Evolutionary conservation across 1,140 invertebrate species (phyloP), one percentile per base, ranked within the genome.

Genomic region (Drosophila auraria): DNA sequence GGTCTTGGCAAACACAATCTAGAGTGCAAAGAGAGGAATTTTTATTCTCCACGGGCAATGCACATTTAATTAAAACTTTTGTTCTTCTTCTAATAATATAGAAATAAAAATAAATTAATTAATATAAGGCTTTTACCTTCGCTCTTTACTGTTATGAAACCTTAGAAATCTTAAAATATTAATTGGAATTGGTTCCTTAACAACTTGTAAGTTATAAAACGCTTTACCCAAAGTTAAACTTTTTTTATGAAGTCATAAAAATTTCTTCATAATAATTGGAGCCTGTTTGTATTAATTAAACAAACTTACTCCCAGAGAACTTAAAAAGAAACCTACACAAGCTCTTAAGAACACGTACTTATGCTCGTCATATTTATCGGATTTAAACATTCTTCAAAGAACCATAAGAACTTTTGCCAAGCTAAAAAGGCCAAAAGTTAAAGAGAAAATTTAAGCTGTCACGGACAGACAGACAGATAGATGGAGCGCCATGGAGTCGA

Each of bases 361-460:
- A 36, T 61, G 27, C 42, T 65, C 30, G 15, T 23, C 57, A 61
- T 25, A 45, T 44, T 65, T 44, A 65, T 61, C 6, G 38, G 15
- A 45, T 25, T 61, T n/a, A 45, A 44, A 30, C 9, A 42, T 60
- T 60, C 60, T 44, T 4, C 23, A 64, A 64, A 61, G 61, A 60
- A 44, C 6, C 30, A 15, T 9, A 6, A n/a, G 36, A 63, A 68
- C 61, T 63, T 68, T 68, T 62, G 40, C 20, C 33, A 64, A 64
- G 58, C 14, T 57, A 17, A 62, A 40, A 27, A 63, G 58, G 36
- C 33, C 30, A 20, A 49, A 57, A 56, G 42, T 57, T 33, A 56
- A 69, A 23, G 60, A 45, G n/a, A 9, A 60, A 65, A 36, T 40
- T 40, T 40, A 50, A 45, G 65, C 60, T 65, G 59, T 49, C 60